Base-by-base conservation (phyloP, 37 sponge, comb jelly and placozoan genomes). In the Hormiphora californensis region DNA sequence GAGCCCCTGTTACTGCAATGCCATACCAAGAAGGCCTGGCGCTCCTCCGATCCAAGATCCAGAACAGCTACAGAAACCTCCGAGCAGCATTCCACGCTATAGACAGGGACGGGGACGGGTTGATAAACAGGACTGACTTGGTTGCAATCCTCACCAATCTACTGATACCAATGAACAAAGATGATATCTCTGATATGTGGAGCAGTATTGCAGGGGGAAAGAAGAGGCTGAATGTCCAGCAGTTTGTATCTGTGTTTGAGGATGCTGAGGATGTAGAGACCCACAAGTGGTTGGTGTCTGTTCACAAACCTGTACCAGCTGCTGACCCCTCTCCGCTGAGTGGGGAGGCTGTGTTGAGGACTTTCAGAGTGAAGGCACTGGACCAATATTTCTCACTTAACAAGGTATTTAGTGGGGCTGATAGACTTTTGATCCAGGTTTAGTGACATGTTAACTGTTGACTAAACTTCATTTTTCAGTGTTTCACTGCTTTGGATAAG, bases 211-310 rank as follows among this genome's bases (percentile, higher is more conserved):
- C 41, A 73, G 81, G n/a, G n/a, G n/a, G 81, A 43, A 73, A 73
- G 81, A 73, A 73, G 81, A 27, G 81, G 21, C 12, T 73, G 11
- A 73, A 73, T 30, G 81, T 73, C n/a, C 81, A 73, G 25, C 81
- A 73, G 81, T 73, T 73, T 40, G 81, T 73, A 17, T 36, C 81
- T 7, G 81, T 73, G 27, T 73, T 73, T 28, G 81, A 73, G 46
- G 81, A 73, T 23, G 8, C 44, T n/a, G 81, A 73, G 46, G 81
- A 73, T 40, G 81, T 73, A 5, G 5, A n/a, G 1, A 73, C n/a
- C 35, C 86, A 86, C 62, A 86, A 86, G 40, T 86, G 86, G 86
- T 30, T 86, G 22, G 62, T 59, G 3, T 86, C 86, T 21, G 62
- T 59, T 0, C 86, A 86, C 40, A 4, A 32, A 23, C 21, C 32